A percentile compares a stretch with the other conserved stretches of the same genome.
These are phyloP conservation scores for Pararge aegeria DNA, from an alignment of 1,140 invertebrate genomes.

Conservation along the genomic window DNA sequence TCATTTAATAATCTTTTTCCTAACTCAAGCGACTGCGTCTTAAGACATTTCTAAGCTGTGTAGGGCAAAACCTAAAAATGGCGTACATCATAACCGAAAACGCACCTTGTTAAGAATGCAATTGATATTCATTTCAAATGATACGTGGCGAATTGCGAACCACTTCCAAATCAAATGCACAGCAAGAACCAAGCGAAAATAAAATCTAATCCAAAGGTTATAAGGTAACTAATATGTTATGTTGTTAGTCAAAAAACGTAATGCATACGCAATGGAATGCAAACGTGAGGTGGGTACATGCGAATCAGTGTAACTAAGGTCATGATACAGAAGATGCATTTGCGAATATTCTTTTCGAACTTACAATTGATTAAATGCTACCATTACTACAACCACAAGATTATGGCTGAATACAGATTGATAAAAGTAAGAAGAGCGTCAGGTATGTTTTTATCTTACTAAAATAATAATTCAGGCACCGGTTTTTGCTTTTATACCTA, in stretches of 20 bases:
- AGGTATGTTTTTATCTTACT: background rate
- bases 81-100: slow-evolving; percentile 21
- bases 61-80: slow-evolving; percentile 12
- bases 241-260: slow-evolving; percentile 29
- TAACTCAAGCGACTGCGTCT: background rate
- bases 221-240: slow-evolving; percentile 35
- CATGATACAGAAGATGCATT: slow-evolving; percentile 40
- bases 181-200: slow-evolving; percentile 24
- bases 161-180: slow-evolving; percentile 25
- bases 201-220: slow-evolving; percentile 20
- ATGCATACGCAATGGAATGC: slow-evolving; percentile 41
- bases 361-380: background rate
- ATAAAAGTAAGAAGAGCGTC: background rate
- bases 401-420: background rate
- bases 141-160: slow-evolving; percentile 31
- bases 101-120: slow-evolving; percentile 29
- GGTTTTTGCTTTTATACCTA: no score
- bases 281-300: slow-evolving; percentile 39
- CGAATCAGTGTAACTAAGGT: slow-evolving; percentile 48
- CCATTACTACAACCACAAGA: background rate
- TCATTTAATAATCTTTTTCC: background rate
- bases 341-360: slow-evolving; percentile 18
- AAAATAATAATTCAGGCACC: background rate
- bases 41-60: slow-evolving; percentile 12
- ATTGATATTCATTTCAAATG: slow-evolving; percentile 33